Evolutionary conservation across 2,113 vertebrate species (phyloP), one percentile per base, ranked within the genome.

Genomic region (Dasypus novemcinctus): DNA sequence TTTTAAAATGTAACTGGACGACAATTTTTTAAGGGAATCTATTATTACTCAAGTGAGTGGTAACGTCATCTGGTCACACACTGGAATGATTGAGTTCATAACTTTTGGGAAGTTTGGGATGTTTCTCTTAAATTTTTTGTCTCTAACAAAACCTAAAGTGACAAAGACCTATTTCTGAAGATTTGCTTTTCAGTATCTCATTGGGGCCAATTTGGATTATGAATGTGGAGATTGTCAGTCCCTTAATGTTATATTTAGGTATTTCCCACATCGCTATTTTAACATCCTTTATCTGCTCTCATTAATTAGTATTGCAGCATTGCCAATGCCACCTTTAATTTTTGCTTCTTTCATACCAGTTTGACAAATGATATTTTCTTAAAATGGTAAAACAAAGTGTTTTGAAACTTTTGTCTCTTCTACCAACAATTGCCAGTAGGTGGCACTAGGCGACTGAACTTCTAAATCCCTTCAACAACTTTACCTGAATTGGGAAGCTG

Each of bases 261-360:
- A 2, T 81, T 61, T 79, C 7, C 18, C 23, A 57, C 3, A 2
- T 87, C 15, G 36, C 14, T 78, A 15, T 74, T 87, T 87, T 59
- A 61, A 71, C 29, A 89, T 17, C 2, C 5, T 71, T 93, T 66
- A 23, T 41, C 12, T 61, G 46, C 0, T 3, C 64, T 64, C 21
- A 23, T 68, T 63, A 36, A 27, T 38, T 83, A 54, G 15, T 49
- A 25, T 5, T 15, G 20, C 4, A 36, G 8, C 41, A 10, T 64
- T 76, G 33, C 46, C n/a, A 72, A 4, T 38, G 33, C 6, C 4
- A 43, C 41, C 4, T 81, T 1, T 46, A 72, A 78, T 83, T 63
- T 91, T n/a, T 90, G 10, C 74, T 80, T 10, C n/a, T 79, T 94
- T 94, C 5, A 41, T 20, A 81, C 49, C 36, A 64, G 46, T 72